Evolutionary conservation across 1,140 invertebrate genomes (phyloP), one percentile per base, ranked within the genome.

Genomic region (Plectrocnemia conspersa): DNA sequence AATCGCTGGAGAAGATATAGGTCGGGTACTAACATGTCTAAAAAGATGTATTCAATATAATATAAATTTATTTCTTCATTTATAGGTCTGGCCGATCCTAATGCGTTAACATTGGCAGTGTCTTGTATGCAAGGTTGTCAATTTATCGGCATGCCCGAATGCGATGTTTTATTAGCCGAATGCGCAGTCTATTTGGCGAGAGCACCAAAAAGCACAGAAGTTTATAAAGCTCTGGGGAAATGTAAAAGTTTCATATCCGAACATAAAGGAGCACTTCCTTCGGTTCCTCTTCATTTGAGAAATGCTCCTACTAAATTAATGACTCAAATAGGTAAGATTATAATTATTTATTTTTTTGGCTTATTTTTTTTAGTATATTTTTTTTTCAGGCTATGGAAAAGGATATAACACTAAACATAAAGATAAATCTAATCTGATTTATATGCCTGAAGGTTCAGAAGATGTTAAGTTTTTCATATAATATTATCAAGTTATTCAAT

Each of bases 221-320:
- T 84, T 38, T 85, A 88, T 64, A 62, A 75, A 52, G 85, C 87
- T 1, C 74, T 89, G 59, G 74, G 70, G 52, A 75, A 75, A 56
- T 83, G 82, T 7, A 83, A 84, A 59, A 64, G 72, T 38, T 73
- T 70, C 52, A 71, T 89, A 9, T 65, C 69, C n/a, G 70, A 80
- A 18, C 70, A 82, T n/a, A 79, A 83, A 67, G 88, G 87, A 1
- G 72, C 81, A 3, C 75, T 86, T 49, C 86, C 88, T 5, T 67
- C 77, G 1, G 85, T 91, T 5, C 89, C 82, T 9, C 75, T 85
- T 24, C 83, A 89, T 71, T 74, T 91, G 48, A 74, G 88, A 50
- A 91, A 91, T 77, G 86, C 88, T 18, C 80, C 87, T 1, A 89
- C 86, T 2, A 85, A 80, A 69, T 71, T 91, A 1, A 89, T 89